Evolutionary conservation across 2,113 vertebrate genomes (phyloP), one percentile per base, ranked within the genome.

Genomic region (Cinclus mexicanus): DNA sequence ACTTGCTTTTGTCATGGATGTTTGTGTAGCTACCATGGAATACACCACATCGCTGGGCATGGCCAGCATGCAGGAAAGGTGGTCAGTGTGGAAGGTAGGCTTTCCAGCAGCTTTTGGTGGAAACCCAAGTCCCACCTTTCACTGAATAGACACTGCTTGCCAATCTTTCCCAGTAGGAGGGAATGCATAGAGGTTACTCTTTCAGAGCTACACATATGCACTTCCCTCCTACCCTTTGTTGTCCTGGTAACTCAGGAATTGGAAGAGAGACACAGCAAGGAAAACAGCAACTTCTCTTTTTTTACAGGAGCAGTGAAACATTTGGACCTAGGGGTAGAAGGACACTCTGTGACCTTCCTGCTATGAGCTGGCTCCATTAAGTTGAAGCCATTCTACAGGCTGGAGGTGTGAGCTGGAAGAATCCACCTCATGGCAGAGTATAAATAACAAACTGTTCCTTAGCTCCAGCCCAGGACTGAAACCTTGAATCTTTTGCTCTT

Each of bases 171-270:
- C 79, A 78, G 49, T 21, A 52, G 42, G 83, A 77, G 69, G 65
- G 69, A 64, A 35, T 35, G 26, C 19, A 3, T 46, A 63, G 81
- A 59, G 74, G 77, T 77, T 74, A 57, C 46, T 92, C 63, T 82
- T n/a, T 90, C 79, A 87, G 76, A 92, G 68, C 59, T 91, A 26
- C 61, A 20, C n/a, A 37, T 23, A 67, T 0, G 2, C 16, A 15
- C 46, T 78, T 83, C 77, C 87, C 93, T 94, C 94, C 91, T 25
- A 96, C 83, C 59, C 60, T 94, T 80, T 94, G 93, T 93, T 92
- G 95, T 94, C 94, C 72, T 95, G 83, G 86, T 90, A 95, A 94
- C 91, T 94, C 86, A 59, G 35, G 57, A 90, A 89, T 46, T 23
- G 56, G 46, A 75, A 81, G 59, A 80, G 80, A 90, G 71, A 41